Evolutionary conservation across 2,113 vertebrate species (phyloP).

Genomic region (Odobenus rosmarus): DNA sequence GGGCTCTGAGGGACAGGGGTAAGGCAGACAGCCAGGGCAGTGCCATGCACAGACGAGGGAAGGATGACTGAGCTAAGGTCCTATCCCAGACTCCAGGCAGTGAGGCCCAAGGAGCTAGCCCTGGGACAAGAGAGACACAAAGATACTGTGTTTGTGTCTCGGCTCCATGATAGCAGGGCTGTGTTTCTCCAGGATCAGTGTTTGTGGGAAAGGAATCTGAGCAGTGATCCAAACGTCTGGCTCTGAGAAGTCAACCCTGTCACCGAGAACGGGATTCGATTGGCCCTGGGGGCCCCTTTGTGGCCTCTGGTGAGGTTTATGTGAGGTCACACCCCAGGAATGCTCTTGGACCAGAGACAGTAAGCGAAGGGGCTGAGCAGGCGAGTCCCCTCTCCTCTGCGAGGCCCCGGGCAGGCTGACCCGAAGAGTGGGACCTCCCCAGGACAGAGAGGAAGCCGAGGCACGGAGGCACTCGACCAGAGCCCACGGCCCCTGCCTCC

Average conservation of each 20-base stretch:
- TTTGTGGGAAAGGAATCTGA: not conserved
- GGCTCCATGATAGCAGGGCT: not conserved
- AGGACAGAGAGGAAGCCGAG: not conserved
- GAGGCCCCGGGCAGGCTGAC: not conserved
- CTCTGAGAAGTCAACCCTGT: not conserved
- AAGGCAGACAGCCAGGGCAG: not conserved
- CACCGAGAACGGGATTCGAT: rapidly evolving
- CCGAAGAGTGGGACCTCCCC: not conserved
- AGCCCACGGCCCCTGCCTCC: not conserved
- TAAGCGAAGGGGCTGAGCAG: not conserved
- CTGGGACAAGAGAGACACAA: not conserved
- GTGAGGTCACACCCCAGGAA: not conserved
- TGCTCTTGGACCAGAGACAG: not conserved
- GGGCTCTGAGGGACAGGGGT: not conserved
- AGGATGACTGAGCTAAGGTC: not conserved
- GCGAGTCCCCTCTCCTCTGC: not conserved
- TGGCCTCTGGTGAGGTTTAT: not conserved
- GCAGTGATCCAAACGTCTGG: not conserved
- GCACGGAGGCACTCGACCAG: not conserved
- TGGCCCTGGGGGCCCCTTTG: not conserved
- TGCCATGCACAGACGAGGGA: not conserved
- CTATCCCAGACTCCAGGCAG: not conserved
- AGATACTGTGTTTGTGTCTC: not conserved
- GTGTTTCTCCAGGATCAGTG: not conserved
- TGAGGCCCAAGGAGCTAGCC: not conserved